Evolutionary conservation across 2,113 vertebrate species (phyloP).

Genomic region (Chloebia gouldiae): DNA sequence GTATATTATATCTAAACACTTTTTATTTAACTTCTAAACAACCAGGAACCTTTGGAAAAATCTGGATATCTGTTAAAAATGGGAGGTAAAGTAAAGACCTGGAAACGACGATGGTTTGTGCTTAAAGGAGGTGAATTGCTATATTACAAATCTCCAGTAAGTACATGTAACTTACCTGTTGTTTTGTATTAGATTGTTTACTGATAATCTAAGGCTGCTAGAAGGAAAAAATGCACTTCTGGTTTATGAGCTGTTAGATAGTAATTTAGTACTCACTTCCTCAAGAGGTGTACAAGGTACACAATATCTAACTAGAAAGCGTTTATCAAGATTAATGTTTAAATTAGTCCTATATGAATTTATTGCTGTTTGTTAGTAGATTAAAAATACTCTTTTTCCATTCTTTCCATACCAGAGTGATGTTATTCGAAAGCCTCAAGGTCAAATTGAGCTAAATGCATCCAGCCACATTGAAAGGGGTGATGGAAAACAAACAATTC

Average conservation of each 20-base stretch:
- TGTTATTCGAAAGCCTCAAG: slow-evolving; percentile 94
- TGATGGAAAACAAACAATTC: slow-evolving; percentile 93
- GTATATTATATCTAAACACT: background rate
- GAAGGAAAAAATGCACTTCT: background rate
- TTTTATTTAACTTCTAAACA: background rate
- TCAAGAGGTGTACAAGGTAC: background rate
- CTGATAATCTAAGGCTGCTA: background rate
- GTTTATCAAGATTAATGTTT: slow-evolving; percentile 11
- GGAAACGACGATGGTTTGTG: slow-evolving; percentile 97
- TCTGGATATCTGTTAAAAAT: slow-evolving; percentile 98
- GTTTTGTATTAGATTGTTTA: background rate
- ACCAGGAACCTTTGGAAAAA: slow-evolving; percentile 93
- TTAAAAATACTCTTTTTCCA: background rate
- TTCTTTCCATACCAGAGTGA: slow-evolving; percentile 82
- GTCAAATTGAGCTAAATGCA: slow-evolving; percentile 92
- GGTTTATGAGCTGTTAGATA: background rate
- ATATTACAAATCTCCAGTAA: slow-evolving; percentile 96
- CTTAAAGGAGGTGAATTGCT: slow-evolving; percentile 96
- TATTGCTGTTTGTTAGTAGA: background rate
- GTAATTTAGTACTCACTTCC: background rate
- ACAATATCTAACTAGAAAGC: background rate
- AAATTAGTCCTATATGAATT: background rate
- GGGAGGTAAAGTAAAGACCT: slow-evolving; percentile 94
- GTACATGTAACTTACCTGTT: slow-evolving; percentile 41
- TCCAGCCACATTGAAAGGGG: slow-evolving; percentile 88